Evolutionary conservation across 2,797 vertebrate genomes (phyloP), one percentile per base, ranked within the genome.

Genomic region (Dendrocincla tyrannina): DNA sequence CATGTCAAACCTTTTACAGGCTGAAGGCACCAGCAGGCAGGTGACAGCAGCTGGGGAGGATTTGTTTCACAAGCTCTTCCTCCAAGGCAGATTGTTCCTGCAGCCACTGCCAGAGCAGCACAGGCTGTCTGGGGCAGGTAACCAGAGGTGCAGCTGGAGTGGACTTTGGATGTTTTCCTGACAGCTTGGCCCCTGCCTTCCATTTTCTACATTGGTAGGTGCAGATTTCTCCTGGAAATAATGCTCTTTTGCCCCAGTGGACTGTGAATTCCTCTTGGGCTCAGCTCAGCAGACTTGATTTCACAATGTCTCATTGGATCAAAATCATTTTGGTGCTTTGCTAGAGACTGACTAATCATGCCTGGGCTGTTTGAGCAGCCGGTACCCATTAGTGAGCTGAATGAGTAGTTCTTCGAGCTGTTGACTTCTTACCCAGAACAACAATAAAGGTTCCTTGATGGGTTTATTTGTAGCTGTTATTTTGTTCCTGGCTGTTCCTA

Each of bases 241-340:
- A 46, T 23, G 17, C 20, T 77, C 28, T 83, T 49, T 86, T 14
- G 7, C 64, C 89, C 76, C 67, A 37, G 49, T 64, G 75, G 73
- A 58, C 75, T 81, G 19, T 16, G 86, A 55, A 47, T 92, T 94
- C 60, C 91, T 79, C 79, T 49, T 39, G 60, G 75, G 75, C 74
- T 63, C 64, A 1, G 88, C 85, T 52, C 49, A 89, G 79, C 93
- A 95, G 81, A 69, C 76, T 64, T 32, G 82, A 94, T 96, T 96
- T 94, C 94, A 78, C 92, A 94, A 89, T 28, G 66, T 77, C 78
- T 94, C 2, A 3, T 62, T 96, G 83, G 80, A 91, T 94, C 53
- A 63, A 22, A 72, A 86, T 86, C 6, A 59, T 69, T 90, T 79
- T 75, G 5, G 6, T 87, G 89, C 90, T 90, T 66, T 79, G 60